Percentiles rank a stretch among this genome's conserved stretches.
These are phyloP conservation scores for Dexiosoma caninum DNA, from an alignment of 2,888 invertebrate species.

Conservation along the genomic window DNA sequence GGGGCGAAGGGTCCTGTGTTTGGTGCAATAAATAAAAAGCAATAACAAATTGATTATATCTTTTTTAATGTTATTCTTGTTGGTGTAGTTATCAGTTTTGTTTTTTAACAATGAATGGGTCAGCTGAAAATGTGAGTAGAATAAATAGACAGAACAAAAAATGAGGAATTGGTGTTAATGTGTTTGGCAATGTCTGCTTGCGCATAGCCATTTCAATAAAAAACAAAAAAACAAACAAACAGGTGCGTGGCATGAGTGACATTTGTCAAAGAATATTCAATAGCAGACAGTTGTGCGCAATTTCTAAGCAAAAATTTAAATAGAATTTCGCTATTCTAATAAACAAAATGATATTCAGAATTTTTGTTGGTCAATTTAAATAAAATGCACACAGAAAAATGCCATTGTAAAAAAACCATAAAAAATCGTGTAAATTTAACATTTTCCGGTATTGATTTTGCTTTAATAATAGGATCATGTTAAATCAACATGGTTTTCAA, in stretches of 20 bases:
- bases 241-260: conserved; percentile 22
- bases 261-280: conserved; percentile 1
- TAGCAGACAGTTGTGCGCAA: background rate
- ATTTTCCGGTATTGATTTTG: too few relatives aligned
- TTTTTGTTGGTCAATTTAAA: too few relatives aligned
- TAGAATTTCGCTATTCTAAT: too few relatives aligned
- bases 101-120: conserved; percentile 28
- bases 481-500: too few relatives aligned
- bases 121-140: conserved; percentile 1
- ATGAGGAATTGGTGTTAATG: conserved; percentile 5
- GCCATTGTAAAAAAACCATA: too few relatives aligned
- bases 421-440: too few relatives aligned
- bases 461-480: too few relatives aligned
- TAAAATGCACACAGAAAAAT: too few relatives aligned
- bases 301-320: background rate
- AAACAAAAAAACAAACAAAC: too few relatives aligned
- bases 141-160: background rate
- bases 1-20: too few relatives aligned
- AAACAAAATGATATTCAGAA: too few relatives aligned
- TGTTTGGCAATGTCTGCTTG: conserved; percentile 3
- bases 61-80: background rate
- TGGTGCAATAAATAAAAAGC: too few relatives aligned
- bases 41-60: background rate
- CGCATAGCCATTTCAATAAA: background rate
- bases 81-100: background rate